Evolutionary conservation across 2,888 invertebrate genomes (phyloP).

Genomic region (Scaptomyza cyrtandrae): DNA sequence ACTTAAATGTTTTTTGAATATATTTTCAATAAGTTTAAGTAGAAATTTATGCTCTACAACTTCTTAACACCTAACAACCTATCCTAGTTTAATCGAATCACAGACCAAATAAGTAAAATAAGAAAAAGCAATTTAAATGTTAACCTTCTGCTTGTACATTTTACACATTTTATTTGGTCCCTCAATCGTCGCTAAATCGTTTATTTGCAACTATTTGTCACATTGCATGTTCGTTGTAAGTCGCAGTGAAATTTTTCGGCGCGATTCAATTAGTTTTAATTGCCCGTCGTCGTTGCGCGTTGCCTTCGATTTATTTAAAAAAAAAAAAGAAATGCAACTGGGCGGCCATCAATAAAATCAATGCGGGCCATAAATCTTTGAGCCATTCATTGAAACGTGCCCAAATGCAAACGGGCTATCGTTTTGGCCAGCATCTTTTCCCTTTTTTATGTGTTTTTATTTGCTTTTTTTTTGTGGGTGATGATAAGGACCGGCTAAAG

Average conservation of each 20-base stretch:
- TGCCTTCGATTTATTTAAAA: constrained; percentile 58
- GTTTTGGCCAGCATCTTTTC: constrained; percentile 30
- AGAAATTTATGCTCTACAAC: no score
- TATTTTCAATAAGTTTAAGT: no score
- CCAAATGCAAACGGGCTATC: constrained; percentile 57
- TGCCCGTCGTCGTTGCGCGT: constrained; percentile 49
- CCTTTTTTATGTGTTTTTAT: constrained; percentile 15
- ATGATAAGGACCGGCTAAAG: constrained; percentile 64
- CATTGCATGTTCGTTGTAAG: constrained; percentile 30
- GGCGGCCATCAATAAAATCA: constrained; percentile 80
- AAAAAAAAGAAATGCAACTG: constrained; percentile 28
- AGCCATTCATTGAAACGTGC: constrained; percentile 72
- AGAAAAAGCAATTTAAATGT: background rate
- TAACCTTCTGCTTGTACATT: background rate
- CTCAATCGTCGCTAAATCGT: constrained; percentile 14
- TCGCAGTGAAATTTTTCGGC: constrained; percentile 22
- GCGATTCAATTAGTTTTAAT: constrained; percentile 78
- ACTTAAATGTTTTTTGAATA: no score
- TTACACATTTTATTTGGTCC: constrained; percentile 5
- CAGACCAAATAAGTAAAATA: background rate
- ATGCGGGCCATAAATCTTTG: constrained; percentile 80
- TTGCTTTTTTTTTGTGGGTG: constrained; percentile 11
- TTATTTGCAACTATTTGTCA: constrained; percentile 53
- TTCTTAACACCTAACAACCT: no score
- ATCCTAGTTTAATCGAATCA: background rate